phyloP scores from a whole-genome alignment of 2,797 vertebrate genomes.

The Siniperca obscura region DNA sequence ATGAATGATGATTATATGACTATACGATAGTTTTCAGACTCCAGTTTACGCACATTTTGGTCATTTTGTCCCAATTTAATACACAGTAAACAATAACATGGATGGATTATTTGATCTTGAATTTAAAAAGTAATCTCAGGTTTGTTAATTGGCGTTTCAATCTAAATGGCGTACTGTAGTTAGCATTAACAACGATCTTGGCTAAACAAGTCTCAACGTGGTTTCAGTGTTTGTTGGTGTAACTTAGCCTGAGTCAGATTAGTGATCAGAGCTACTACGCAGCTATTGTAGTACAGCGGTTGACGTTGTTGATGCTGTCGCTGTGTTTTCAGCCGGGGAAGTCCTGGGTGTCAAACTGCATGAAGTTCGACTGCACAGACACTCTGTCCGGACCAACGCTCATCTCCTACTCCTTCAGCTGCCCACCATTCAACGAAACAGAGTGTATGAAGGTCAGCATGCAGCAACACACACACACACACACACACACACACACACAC shows the following conservation, averaged over 20 bases:
- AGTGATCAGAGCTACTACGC: neutral
- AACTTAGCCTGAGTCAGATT: neutral
- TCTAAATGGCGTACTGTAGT: neutral
- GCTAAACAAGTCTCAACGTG: neutral
- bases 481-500: neutral
- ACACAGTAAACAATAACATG: neutral
- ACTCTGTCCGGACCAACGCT: slow-evolving; percentile 91
- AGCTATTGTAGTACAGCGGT: neutral
- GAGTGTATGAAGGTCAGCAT: slow-evolving; percentile 94
- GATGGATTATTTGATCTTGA: neutral
- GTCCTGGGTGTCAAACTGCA: slow-evolving; percentile 92
- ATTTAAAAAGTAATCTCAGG: neutral
- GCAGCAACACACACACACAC: neutral
- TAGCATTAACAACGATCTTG: neutral
- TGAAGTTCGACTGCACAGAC: slow-evolving; percentile 90
- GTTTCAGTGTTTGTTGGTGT: neutral
- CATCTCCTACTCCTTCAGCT: slow-evolving; percentile 91
- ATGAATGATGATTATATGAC: neutral
- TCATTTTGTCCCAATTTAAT: too few relatives aligned
- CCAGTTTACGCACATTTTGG: neutral
- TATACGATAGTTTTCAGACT: too few relatives aligned
- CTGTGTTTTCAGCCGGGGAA: slow-evolving; percentile 87
- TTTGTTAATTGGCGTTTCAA: neutral
- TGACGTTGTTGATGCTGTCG: neutral
- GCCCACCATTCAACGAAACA: slow-evolving; percentile 95